Conservation (phyloP, 2,113 vertebrate genomes). For the Vulpes lagopus region DNA sequence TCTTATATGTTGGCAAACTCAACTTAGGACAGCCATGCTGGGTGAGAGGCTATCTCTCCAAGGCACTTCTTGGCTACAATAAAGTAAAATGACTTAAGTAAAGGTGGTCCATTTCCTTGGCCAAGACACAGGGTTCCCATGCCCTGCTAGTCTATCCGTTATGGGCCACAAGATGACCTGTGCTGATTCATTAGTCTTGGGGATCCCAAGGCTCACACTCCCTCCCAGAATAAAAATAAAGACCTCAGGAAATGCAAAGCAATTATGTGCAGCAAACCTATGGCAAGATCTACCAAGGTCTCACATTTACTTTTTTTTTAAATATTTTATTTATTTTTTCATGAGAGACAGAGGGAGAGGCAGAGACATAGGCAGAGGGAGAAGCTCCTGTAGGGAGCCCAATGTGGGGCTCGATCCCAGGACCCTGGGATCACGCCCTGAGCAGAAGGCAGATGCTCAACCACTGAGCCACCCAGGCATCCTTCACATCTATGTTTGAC, state of each 20-base stretch:
- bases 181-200: not conserved
- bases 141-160: not conserved
- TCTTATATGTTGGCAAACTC: not conserved
- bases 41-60: not conserved
- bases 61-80: not conserved
- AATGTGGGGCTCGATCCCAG: no score
- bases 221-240: not conserved
- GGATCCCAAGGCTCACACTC: not conserved
- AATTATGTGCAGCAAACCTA: not conserved
- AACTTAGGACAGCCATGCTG: not conserved
- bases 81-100: not conserved
- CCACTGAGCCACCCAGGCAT: no score
- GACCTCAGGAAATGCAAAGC: not conserved
- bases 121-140: not conserved
- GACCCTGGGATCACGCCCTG: no score
- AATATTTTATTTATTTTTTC: no score
- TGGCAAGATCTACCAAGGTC: not conserved
- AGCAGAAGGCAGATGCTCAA: no score
- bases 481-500: no score
- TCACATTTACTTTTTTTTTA: not conserved
- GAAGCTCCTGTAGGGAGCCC: no score
- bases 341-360: no score
- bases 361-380: no score
- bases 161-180: not conserved
- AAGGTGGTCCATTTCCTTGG: not conserved